Evolutionary conservation across 2,797 vertebrate species (phyloP), one percentile per base, ranked within the genome.

Genomic region (Botia almorhae): DNA sequence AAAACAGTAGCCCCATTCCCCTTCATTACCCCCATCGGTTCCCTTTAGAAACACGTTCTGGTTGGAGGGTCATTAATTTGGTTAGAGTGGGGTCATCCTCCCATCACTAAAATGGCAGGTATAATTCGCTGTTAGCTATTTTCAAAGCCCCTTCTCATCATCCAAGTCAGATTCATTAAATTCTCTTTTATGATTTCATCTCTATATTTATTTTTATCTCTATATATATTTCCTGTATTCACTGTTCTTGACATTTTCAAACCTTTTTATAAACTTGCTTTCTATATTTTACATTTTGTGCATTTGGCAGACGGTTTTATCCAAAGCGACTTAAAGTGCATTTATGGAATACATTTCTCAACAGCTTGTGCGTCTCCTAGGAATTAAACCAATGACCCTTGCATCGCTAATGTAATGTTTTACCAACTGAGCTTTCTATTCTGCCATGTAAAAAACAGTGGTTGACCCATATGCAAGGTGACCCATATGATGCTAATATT

Each of bases 71-170:
- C 68, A 84, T 84, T 84, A 81, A 81, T 71, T 76, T 65, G 43
- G 72, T 81, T 75, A 51, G 61, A 81, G 69, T 55, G 64, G 33
- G 26, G 23, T 58, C 39, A 69, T 69, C 55, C 80, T 74, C 80
- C 69, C 50, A 65, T 74, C 69, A 78, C 68, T 43, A 50, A 69
- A 74, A 68, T 51, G 75, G 39, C 53, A 77, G 76, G 71, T 71
- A 79, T 64, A 71, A 78, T 77, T 76, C 80, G 80, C 75, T 79
- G 72, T 79, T 71, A 77, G 69, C 86, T 63, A 46, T 71, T 81
- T 75, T 81, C 74, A 81, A 71, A 82, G 64, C 23, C 63, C 75
- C 55, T 65, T 65, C 72, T 81, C 69, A 29, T 76, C 71, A 60
- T 74, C 77, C 51, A 48, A 82, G 51, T 65, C 74, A 78, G 69